These are phyloP conservation scores for Ricordea florida DNA, from an alignment of 92 coral and sea anemone species.

Conservation along the genomic window DNA sequence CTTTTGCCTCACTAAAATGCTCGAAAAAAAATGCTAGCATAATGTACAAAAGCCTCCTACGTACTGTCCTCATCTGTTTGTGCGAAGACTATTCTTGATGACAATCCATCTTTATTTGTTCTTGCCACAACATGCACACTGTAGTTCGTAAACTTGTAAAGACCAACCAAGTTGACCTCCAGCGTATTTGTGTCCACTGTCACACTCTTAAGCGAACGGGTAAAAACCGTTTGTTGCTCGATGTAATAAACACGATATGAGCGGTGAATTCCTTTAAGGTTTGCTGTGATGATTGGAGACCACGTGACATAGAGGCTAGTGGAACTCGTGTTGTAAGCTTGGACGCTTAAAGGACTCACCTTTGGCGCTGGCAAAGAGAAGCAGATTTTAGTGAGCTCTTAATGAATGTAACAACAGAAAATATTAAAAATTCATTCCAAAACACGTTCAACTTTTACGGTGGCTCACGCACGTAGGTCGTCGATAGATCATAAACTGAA, in stretches of 20 bases:
- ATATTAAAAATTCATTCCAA: not conserved
- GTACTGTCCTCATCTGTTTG: conserved; percentile 75
- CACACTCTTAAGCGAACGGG: conserved; percentile 15
- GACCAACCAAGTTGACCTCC: conserved; percentile 14
- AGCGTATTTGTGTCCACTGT: conserved; percentile 34
- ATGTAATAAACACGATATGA: conserved; percentile 71
- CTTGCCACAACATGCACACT: conserved; percentile 64
- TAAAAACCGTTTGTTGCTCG: conserved; percentile 44
- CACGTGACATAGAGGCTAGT: conserved; percentile 72
- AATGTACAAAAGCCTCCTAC: not conserved
- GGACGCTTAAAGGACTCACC: conserved; percentile 59
- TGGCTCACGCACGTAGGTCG: not conserved
- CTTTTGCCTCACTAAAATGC: not conserved
- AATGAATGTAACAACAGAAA: too few relatives aligned
- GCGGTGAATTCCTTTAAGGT: conserved; percentile 53
- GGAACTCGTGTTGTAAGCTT: conserved; percentile 68
- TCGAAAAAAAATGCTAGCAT: not conserved
- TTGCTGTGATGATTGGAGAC: conserved; percentile 51
- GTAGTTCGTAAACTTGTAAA: conserved; percentile 74
- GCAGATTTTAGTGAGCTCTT: too few relatives aligned
- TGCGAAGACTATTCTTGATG: conserved; percentile 14
- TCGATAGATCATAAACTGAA: too few relatives aligned
- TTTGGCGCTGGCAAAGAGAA: conserved; percentile 56
- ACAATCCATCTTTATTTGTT: conserved; percentile 65
- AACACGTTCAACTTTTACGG: not conserved